Percentiles rank a stretch among this genome's conserved stretches.
These are phyloP conservation scores for Anhinga rufa DNA, from an alignment of 2,113 vertebrate species.

Conservation along the genomic window DNA sequence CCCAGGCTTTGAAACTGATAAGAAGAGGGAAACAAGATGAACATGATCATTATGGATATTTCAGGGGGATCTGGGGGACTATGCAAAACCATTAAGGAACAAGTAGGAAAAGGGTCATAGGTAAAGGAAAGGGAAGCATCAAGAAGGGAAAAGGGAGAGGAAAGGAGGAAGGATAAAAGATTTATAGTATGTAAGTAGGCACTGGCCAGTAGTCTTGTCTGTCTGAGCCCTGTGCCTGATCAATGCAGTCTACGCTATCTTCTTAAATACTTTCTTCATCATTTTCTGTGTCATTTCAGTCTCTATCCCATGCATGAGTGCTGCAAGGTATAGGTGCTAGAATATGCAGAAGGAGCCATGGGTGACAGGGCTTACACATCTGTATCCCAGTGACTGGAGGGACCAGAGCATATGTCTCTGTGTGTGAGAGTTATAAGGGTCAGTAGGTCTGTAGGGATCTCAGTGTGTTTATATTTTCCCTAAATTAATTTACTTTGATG, in stretches of 20 bases:
- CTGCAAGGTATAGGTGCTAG: background rate
- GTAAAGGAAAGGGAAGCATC: background rate
- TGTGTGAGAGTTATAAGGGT: rapidly evolving
- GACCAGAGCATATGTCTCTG: background rate
- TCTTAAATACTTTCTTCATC: background rate
- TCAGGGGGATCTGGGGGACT: rapidly evolving
- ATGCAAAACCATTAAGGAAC: background rate
- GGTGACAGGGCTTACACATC: background rate
- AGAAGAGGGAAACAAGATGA: background rate
- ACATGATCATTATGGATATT: background rate
- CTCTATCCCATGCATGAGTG: background rate
- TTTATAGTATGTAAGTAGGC: background rate
- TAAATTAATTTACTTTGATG: background rate
- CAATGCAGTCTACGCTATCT: background rate
- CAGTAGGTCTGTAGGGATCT: background rate
- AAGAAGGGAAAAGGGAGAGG: background rate
- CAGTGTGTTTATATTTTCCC: background rate
- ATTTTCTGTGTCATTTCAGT: background rate
- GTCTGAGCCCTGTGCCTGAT: background rate
- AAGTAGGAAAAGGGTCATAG: background rate
- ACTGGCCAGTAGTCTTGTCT: background rate
- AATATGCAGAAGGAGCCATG: background rate
- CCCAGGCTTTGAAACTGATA: background rate
- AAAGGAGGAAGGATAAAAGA: background rate
- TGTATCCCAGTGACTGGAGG: background rate